Conservation (phyloP, 1,140 invertebrate genomes). For the Tetramorium simillimum region DNA sequence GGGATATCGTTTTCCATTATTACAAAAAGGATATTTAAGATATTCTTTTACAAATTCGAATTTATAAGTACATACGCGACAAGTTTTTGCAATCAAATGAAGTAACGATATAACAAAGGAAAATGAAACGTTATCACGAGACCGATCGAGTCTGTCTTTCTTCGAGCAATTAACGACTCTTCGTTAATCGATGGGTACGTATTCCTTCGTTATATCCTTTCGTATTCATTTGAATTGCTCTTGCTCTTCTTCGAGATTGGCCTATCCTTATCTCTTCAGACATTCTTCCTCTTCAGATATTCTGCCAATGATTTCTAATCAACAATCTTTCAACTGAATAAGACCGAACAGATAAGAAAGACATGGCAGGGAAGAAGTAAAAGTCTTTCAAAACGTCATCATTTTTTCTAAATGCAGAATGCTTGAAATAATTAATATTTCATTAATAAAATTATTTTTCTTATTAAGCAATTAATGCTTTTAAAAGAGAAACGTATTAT, state of each 20-base stretch:
- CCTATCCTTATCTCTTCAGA: background rate
- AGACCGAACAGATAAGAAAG: background rate
- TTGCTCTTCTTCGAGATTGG: slow-evolving; percentile 20
- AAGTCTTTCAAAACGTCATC: background rate
- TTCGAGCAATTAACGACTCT: slow-evolving; percentile 29
- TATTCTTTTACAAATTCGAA: background rate
- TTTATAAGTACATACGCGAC: no score
- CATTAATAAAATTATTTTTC: background rate
- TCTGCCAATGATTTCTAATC: slow-evolving; percentile 40
- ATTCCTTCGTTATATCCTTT: slow-evolving; percentile 43
- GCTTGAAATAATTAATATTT: background rate
- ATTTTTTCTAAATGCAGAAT: background rate
- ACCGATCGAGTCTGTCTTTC: slow-evolving; percentile 16
- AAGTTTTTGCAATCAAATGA: slow-evolving; percentile 3
- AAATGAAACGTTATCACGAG: slow-evolving; percentile 21
- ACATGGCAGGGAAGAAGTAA: no score
- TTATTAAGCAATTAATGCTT: background rate
- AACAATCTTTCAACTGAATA: background rate
- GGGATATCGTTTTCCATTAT: background rate
- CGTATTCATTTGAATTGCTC: slow-evolving; percentile 18
- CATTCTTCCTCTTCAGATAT: background rate
- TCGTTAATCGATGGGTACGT: slow-evolving; percentile 48
- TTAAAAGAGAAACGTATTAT: background rate
- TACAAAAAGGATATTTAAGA: background rate
- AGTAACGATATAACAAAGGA: background rate